Evolutionary conservation across 2,888 invertebrate species (phyloP), one percentile per base, ranked within the genome.

Genomic region (Bellardia pandia): DNA sequence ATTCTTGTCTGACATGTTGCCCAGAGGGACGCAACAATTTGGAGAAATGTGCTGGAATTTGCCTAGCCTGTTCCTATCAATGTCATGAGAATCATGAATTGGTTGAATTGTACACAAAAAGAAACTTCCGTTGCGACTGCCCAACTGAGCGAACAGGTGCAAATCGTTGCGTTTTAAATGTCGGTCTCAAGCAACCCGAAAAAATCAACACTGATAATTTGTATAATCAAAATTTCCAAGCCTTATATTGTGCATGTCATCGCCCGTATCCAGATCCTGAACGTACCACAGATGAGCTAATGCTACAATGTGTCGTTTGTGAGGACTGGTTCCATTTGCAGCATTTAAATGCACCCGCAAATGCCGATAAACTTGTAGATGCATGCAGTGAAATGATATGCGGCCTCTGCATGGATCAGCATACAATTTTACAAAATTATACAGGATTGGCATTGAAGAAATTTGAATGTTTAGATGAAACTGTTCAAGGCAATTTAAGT

Each of bases 31-130:
- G 95, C 90, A 92, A 93, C 0, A 95, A 96, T 90, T 92, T 94
- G 11, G 91, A 93, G 0, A 95, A 95, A 90, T 94, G 95, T 84
- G 98, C 97, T 56, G 99, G 98, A 5, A 94, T 99, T 40, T 99
- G 99, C 93, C 94, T 99, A 2, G 99, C 99, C 2, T 99, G 99
- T 93, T 97, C 97, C 91, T 96, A 97, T 89, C 96, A 96, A 86
- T 99, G 99, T 91, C 99, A 99, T 92, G 98, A 98, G 91, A 97
- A 97, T 75, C 99, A 99, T 94, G 98, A 99, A 56, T 95, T 99
- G 0, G 94, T 98, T 72, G 99, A 99, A 93, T 94, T 99, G 23
- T 99, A 99, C 92, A 99, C 99, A 0, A 99, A 99, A 93, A 94
- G 99, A 77, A 97, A 98, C 93, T 99, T 99, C 91, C 95, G 98